Evolutionary conservation across 37 sponge, comb jelly and placozoan genomes (phyloP).

Genomic region (Halisarca cf. caerulea): DNA sequence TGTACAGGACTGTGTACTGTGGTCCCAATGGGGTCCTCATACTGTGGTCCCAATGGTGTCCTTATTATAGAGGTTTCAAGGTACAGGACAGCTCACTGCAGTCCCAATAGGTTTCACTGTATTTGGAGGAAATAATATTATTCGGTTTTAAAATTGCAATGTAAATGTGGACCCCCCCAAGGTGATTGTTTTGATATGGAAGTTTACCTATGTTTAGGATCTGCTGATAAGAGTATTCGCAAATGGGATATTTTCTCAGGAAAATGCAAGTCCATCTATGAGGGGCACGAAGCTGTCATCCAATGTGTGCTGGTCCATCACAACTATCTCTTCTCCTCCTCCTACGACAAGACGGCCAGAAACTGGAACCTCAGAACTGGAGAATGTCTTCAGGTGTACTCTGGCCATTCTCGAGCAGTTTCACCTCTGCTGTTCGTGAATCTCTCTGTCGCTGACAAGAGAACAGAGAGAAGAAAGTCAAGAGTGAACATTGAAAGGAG

Average conservation of each 20-base stretch:
- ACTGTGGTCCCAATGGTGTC: no score
- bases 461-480: conserved; percentile 41
- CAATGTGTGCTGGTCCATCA: conserved; percentile 26
- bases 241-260: conserved; percentile 55
- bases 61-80: no score
- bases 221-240: conserved; percentile 49
- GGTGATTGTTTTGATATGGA: no score
- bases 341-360: conserved; percentile 59
- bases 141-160: no score
- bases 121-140: no score
- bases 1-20: no score
- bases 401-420: conserved; percentile 44
- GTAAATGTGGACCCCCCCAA: no score
- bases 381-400: conserved; percentile 44
- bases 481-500: conserved; percentile 28
- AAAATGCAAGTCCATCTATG: conserved; percentile 14
- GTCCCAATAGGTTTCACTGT: no score
- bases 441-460: conserved; percentile 33
- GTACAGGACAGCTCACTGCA: no score
- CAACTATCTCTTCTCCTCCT: conserved; percentile 41
- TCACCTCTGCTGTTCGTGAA: conserved; percentile 42
- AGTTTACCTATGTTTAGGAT: conserved; percentile 30
- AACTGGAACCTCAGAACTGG: conserved; percentile 45
- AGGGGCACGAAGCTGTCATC: conserved; percentile 47
- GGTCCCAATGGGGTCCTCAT: no score